A percentile compares a stretch with the other conserved stretches of the same genome.
Conservation (phyloP, 2,888 invertebrate genomes). For the Polietes domitor region DNA sequence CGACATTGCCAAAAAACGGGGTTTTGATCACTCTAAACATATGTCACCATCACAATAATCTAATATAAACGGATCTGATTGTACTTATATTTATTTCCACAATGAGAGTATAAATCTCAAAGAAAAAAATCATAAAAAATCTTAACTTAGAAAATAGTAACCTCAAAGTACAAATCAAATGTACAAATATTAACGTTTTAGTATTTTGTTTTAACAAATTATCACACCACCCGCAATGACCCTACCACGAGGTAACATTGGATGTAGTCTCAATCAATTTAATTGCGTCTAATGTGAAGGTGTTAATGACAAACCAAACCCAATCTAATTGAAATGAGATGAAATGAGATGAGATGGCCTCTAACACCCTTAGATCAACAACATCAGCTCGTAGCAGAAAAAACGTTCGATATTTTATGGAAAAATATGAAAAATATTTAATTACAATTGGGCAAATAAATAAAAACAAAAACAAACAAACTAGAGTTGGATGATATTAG, state of each 20-base stretch:
- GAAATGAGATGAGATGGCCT: not conserved
- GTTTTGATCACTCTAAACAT: no score
- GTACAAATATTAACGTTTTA: no score
- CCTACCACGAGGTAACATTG: not conserved
- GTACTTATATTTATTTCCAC: no score
- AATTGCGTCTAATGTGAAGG: slow-evolving; percentile 11
- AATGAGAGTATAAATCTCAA: no score
- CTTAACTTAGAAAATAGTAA: no score
- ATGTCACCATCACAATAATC: no score
- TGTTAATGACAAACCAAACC: slow-evolving; percentile 53
- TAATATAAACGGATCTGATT: no score
- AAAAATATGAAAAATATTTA: not conserved
- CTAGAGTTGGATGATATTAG: not conserved
- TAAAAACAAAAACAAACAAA: slow-evolving; percentile 16
- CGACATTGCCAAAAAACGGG: no score
- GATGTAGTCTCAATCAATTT: not conserved
- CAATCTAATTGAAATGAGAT: no score
- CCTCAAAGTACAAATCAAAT: no score
- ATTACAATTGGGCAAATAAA: not conserved
- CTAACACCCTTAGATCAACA: not conserved
- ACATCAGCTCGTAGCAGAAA: not conserved
- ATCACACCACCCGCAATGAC: not conserved
- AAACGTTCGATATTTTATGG: not conserved
- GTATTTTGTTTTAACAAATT: no score
- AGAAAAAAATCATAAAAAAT: no score